A percentile compares a stretch with the other conserved stretches of the same genome.
These are phyloP conservation scores for Sus cebifrons DNA, from an alignment of 2,797 vertebrate genomes.

Conservation along the genomic window DNA sequence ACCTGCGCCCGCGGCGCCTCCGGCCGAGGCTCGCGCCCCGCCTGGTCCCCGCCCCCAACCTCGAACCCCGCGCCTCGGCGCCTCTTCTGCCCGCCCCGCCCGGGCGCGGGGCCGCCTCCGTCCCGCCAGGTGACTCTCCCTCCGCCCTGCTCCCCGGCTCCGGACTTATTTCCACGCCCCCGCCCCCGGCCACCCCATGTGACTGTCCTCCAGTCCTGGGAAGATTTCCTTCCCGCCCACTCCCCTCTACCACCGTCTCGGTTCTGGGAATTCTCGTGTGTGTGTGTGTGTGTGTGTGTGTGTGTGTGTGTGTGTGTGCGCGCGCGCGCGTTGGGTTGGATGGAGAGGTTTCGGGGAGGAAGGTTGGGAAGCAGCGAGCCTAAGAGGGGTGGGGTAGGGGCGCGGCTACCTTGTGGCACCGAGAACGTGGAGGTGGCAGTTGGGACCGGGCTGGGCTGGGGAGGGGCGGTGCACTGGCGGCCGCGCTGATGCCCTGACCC, in stretches of 20 bases:
- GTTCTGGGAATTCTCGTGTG: background rate
- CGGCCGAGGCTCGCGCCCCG: conserved; percentile 29
- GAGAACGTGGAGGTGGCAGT: background rate
- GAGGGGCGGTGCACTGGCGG: background rate
- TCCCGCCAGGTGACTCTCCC: conserved; percentile 66
- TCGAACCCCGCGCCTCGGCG: background rate
- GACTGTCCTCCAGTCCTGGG: background rate
- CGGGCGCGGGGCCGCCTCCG: background rate
- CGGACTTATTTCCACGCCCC: background rate
- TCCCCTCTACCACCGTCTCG: background rate
- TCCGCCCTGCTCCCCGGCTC: background rate
- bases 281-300: background rate
- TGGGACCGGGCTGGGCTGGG: background rate
- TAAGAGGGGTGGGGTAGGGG: background rate
- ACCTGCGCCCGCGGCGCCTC: conserved; percentile 51
- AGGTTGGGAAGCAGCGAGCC: background rate
- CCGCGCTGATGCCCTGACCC: background rate
- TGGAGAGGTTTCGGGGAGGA: background rate
- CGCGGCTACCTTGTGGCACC: background rate
- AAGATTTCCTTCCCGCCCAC: conserved; percentile 14
- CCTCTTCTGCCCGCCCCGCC: background rate
- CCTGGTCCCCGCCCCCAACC: conserved; percentile 60
- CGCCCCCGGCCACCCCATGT: background rate
- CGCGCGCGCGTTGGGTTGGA: background rate
- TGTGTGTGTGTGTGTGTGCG: background rate